Conservation (phyloP, 2,888 invertebrate genomes). For the Pyrrhia umbra region DNA sequence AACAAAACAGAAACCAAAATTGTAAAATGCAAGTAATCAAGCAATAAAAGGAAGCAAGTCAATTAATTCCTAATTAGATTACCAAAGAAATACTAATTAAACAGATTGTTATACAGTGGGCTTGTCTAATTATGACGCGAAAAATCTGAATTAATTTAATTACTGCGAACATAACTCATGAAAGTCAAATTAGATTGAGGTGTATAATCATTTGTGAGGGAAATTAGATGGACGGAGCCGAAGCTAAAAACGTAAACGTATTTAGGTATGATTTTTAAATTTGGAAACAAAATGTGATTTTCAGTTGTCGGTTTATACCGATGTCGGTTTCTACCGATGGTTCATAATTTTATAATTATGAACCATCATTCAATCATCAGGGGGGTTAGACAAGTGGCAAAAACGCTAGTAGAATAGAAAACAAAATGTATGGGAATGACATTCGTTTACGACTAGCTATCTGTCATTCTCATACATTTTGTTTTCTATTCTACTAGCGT, state of each 20-base stretch:
- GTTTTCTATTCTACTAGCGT: no score
- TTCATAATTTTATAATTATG: no score
- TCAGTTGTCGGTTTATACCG: not conserved
- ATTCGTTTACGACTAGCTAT: no score
- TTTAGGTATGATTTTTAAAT: not conserved
- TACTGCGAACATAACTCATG: slow-evolving; percentile 54
- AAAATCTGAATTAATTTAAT: slow-evolving; percentile 57
- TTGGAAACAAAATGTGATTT: not conserved
- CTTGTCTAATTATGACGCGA: slow-evolving; percentile 44
- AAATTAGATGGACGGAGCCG: slow-evolving; percentile 31
- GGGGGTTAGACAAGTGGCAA: no score
- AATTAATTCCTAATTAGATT: slow-evolving; percentile 48
- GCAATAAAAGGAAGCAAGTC: slow-evolving; percentile 43
- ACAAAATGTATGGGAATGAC: no score
- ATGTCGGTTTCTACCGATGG: no score
- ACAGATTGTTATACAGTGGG: slow-evolving; percentile 58
- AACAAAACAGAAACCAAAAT: not conserved
- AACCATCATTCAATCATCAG: no score
- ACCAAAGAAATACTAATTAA: slow-evolving; percentile 57
- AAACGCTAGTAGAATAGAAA: no score
- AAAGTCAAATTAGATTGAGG: slow-evolving; percentile 59
- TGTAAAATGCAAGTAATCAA: slow-evolving; percentile 26
- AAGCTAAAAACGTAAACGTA: no score
- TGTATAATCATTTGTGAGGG: slow-evolving; percentile 52
- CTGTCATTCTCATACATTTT: no score